Percentiles rank a stretch among this genome's conserved stretches.
Conservation (phyloP, 37 sponge, comb jelly and placozoan species). For the Corticium candelabrum region DNA sequence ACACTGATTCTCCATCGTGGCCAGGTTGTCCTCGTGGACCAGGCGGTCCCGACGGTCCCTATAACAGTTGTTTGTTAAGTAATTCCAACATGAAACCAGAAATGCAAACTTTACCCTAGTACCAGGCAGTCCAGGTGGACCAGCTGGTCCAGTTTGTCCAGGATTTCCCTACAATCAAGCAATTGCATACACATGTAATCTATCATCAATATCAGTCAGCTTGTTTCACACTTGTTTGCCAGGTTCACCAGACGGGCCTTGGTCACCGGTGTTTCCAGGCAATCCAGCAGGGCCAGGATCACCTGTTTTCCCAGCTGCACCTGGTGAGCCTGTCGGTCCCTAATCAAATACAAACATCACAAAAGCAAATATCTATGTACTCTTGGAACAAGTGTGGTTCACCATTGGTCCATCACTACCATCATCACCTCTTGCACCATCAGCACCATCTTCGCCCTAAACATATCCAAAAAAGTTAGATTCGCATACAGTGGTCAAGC, state of each 20-base stretch:
- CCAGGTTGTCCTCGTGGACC: not conserved
- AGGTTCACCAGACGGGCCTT: too few relatives aligned
- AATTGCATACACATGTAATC: not conserved
- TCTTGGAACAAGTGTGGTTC: too few relatives aligned
- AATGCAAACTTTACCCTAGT: too few relatives aligned
- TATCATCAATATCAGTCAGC: not conserved
- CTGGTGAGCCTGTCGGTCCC: not conserved
- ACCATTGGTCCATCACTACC: not conserved
- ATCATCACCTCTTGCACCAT: not conserved
- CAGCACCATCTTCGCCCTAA: not conserved
- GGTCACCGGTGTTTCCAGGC: not conserved
- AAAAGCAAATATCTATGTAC: not conserved
- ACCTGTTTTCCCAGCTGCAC: not conserved
- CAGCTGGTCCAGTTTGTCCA: not conserved
- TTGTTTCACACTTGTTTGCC: too few relatives aligned
- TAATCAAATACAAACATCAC: not conserved
- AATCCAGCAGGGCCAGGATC: not conserved
- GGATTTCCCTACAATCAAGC: not conserved
- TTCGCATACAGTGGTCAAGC: not conserved
- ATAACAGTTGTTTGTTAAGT: too few relatives aligned
- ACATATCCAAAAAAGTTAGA: not conserved
- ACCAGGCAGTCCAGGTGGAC: not conserved
- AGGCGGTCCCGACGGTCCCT: slow-evolving; percentile 8
- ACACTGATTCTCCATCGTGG: not conserved
- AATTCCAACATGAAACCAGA: too few relatives aligned